Evolutionary conservation across 2,797 vertebrate species (phyloP), one percentile per base, ranked within the genome.

Genomic region (Pachyuromys duprasi): DNA sequence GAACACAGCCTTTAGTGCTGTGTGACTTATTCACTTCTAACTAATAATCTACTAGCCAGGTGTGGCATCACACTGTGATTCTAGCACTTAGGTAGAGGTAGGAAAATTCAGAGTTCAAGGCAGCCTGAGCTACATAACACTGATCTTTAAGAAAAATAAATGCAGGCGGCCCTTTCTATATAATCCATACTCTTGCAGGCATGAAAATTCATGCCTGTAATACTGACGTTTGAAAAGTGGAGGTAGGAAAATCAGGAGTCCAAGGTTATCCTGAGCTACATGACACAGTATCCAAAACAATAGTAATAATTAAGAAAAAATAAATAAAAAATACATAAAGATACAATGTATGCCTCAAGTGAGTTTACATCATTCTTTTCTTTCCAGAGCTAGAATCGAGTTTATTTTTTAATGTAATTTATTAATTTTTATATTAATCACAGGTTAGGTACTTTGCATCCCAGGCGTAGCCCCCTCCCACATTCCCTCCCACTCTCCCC

Each of bases 1-100:
- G 31, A 53, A 15, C 15, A 63, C 7, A n/a, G 17, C 18, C 65
- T 31, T 39, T 76, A 31, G 22, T 20, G 7, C 20, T 15, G 24
- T 18, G 9, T 4, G 11, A 76, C 70, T 69, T 28, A 60, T 33
- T 89, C 89, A 18, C 67, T 93, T 95, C 91, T 90, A 92, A 63
- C 62, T 60, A 89, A 60, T 39, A 45, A 86, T 31, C 60, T 94
- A 79, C 72, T 39, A 74, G 49, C 18, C 11, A 42, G 11, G 69
- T 42, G 5, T 89, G 28, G 57, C 45, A 3, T 62, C 57, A 63
- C 14, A 63, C 20, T 75, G 28, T 63, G 33, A 76, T 76, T 60
- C 18, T 28, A 88, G 70, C 72, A 45, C 72, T n/a, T 49, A 45
- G 9, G n/a, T 31, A 36, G 55, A 75, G 70, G 20, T 55, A 75